These are phyloP conservation scores for Discoglossus pictus DNA, from an alignment of 2,797 vertebrate genomes.

Conservation along the genomic window DNA sequence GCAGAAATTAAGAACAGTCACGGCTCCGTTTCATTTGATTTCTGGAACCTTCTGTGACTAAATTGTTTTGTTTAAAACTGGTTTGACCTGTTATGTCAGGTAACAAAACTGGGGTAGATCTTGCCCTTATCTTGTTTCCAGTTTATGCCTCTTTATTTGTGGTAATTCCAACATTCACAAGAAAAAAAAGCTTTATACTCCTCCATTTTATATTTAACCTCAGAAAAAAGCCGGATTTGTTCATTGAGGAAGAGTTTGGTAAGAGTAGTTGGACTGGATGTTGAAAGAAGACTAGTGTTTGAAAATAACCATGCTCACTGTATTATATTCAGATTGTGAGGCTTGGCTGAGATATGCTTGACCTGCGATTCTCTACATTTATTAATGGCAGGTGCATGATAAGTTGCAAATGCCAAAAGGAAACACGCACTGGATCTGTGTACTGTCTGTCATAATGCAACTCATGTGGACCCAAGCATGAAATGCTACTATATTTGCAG, in stretches of 20 bases:
- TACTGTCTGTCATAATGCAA: not conserved
- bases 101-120: not conserved
- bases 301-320: too few species aligned
- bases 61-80: conserved; percentile 30
- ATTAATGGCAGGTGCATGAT: not conserved
- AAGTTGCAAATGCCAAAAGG: conserved; percentile 7
- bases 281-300: too few species aligned
- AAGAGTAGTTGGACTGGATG: too few species aligned
- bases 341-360: conserved; percentile 19
- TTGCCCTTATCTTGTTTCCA: not conserved
- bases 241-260: too few species aligned
- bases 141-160: not conserved
- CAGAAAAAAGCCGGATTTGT: too few species aligned
- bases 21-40: not conserved
- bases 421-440: not conserved
- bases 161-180: too few species aligned
- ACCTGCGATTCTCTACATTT: conserved; percentile 7
- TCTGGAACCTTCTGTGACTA: not conserved
- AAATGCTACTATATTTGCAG: not conserved
- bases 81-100: conserved; percentile 28
- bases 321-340: conserved; percentile 13
- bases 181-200: too few species aligned
- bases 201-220: too few species aligned
- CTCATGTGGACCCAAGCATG: conserved; percentile 11
- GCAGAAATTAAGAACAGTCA: not conserved